phyloP scores from a whole-genome alignment of 2,888 invertebrate species.

The Cryptus armator region DNA sequence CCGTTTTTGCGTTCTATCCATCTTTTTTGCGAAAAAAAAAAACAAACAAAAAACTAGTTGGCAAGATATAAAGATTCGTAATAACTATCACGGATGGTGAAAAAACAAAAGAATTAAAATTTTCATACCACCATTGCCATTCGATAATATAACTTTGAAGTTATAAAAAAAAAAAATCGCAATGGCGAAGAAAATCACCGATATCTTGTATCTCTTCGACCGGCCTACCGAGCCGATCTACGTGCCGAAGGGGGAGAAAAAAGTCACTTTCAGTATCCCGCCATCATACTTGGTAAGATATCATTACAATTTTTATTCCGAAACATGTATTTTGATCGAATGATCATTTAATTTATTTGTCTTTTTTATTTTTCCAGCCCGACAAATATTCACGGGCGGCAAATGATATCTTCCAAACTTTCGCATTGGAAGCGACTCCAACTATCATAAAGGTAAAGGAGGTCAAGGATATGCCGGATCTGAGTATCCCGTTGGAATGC shows the following conservation, averaged over 20 bases:
- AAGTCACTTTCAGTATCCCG: constrained; percentile 88
- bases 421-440: constrained; percentile 85
- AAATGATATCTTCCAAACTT: constrained; percentile 87
- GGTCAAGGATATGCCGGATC: constrained; percentile 88
- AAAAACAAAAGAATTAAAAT: too few species aligned
- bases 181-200: constrained; percentile 38
- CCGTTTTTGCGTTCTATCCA: too few species aligned
- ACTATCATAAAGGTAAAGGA: constrained; percentile 87
- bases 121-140: too few species aligned
- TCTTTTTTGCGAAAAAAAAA: too few species aligned
- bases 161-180: too few species aligned
- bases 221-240: constrained; percentile 92
- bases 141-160: too few species aligned
- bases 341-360: too few species aligned
- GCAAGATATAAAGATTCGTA: too few species aligned
- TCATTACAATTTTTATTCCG: not conserved
- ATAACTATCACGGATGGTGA: too few species aligned
- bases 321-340: not conserved
- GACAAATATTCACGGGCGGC: constrained; percentile 87
- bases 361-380: constrained; percentile 78
- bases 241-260: constrained; percentile 90
- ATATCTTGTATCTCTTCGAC: constrained; percentile 88
- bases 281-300: constrained; percentile 88
- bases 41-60: too few species aligned
- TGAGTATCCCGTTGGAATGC: constrained; percentile 88